Evolutionary conservation across 2,888 invertebrate species (phyloP).

Genomic region (Deladenus siricidicola): DNA sequence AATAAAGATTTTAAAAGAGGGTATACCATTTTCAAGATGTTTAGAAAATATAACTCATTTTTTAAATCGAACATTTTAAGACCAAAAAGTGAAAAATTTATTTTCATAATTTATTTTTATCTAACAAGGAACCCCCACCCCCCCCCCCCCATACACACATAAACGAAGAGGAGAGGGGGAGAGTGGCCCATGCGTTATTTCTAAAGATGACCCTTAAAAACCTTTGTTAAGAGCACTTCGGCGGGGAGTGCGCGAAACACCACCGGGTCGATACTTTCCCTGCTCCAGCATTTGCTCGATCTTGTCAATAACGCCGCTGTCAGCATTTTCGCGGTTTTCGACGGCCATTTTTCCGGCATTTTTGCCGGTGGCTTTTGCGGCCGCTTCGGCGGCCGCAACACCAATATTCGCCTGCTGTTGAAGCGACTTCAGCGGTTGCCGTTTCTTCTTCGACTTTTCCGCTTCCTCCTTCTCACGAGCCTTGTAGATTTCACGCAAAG

Average conservation of each 20-base stretch:
- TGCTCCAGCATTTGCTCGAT: conserved; percentile 20
- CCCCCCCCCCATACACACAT: too few species aligned
- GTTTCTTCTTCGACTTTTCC: conserved; percentile 6
- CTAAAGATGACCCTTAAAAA: neutral
- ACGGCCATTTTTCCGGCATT: neutral
- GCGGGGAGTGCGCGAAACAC: conserved; percentile 10
- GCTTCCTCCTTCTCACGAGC: conserved; percentile 5
- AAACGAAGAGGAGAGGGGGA: neutral
- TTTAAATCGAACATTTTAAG: too few species aligned
- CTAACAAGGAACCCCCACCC: too few species aligned
- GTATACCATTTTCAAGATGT: too few species aligned
- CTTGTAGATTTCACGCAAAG: conserved; percentile 7
- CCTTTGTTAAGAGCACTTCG: neutral
- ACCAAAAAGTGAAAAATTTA: neutral
- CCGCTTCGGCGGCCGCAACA: conserved; percentile 11
- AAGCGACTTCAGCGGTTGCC: conserved; percentile 18
- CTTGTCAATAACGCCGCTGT: conserved; percentile 21
- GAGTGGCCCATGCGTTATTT: neutral
- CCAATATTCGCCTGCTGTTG: conserved; percentile 1
- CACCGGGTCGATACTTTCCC: conserved; percentile 16
- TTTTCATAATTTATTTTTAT: neutral
- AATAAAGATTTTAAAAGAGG: too few species aligned
- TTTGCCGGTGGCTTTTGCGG: conserved; percentile 1
- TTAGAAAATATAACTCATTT: too few species aligned
- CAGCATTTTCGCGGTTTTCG: neutral